phyloP scores from a whole-genome alignment of 2,888 invertebrate species.

The Oscheius onirici region DNA sequence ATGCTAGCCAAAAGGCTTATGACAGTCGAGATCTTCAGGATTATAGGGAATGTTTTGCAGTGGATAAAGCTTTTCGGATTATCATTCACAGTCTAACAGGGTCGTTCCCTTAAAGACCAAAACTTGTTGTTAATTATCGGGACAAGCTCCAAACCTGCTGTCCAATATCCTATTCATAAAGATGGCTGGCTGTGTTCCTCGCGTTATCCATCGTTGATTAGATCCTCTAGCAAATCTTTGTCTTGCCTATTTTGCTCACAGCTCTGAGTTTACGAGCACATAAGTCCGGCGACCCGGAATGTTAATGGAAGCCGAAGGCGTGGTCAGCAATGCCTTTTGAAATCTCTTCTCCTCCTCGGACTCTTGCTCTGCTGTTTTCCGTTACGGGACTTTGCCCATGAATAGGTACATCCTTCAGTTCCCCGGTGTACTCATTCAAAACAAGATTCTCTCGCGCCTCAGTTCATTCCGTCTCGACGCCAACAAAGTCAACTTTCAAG shows the following conservation, averaged over 20 bases:
- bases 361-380: neutral
- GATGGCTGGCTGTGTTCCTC: conserved; percentile 5
- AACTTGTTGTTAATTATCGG: too few species aligned
- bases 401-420: neutral
- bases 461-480: neutral
- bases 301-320: conserved; percentile 21
- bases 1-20: too few species aligned
- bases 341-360: neutral
- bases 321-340: conserved; percentile 23
- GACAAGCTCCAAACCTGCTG: neutral
- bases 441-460: neutral
- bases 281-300: conserved; percentile 3
- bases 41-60: too few species aligned
- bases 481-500: neutral
- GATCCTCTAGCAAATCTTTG: conserved; percentile 3
- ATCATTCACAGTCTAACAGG: too few species aligned
- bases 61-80: too few species aligned
- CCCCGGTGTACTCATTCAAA: neutral
- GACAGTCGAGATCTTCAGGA: too few species aligned
- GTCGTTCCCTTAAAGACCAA: too few species aligned
- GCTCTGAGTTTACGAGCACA: conserved; percentile 13
- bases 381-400: conserved; percentile 13
- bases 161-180: conserved; percentile 15
- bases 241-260: neutral
- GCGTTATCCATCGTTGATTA: conserved; percentile 16